Evolutionary conservation across 2,888 invertebrate species (phyloP).

Genomic region (Mesorhabditis belari): DNA sequence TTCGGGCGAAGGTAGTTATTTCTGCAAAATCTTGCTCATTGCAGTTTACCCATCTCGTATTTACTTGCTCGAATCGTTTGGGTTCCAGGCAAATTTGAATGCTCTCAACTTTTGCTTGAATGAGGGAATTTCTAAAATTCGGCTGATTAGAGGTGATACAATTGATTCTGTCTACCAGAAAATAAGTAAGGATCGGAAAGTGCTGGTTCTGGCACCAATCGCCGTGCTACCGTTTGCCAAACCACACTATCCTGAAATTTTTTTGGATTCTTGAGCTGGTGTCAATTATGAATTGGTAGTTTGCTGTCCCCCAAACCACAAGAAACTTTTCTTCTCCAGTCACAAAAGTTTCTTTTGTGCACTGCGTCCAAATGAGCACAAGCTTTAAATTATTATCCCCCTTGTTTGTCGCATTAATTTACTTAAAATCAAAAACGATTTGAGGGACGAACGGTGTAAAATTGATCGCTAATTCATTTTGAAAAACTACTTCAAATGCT

Average conservation of each 20-base stretch:
- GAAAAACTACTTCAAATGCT: constrained; percentile 58
- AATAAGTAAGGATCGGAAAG: constrained; percentile 79
- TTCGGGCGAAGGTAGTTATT: constrained; percentile 93
- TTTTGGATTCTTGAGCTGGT: neutral
- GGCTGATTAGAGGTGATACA: neutral
- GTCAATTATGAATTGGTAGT: too few species aligned
- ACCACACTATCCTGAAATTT: constrained; percentile 57
- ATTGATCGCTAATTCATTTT: neutral
- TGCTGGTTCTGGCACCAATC: constrained; percentile 76
- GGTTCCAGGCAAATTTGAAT: constrained; percentile 91
- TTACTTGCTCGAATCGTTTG: constrained; percentile 80
- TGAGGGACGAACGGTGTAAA: neutral
- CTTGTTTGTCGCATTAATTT: neutral
- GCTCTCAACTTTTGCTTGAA: constrained; percentile 89
- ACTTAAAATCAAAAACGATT: neutral
- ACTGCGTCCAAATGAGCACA: too few species aligned
- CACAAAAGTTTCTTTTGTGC: too few species aligned
- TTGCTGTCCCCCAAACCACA: too few species aligned
- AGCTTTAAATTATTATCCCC: neutral
- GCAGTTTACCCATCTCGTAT: neutral
- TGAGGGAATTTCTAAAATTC: constrained; percentile 67
- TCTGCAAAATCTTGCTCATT: constrained; percentile 53
- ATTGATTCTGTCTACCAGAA: constrained; percentile 58
- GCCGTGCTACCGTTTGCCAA: constrained; percentile 82
- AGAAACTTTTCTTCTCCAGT: too few species aligned